phyloP scores from a whole-genome alignment of 2,797 vertebrate genomes.

The Sciurus carolinensis region DNA sequence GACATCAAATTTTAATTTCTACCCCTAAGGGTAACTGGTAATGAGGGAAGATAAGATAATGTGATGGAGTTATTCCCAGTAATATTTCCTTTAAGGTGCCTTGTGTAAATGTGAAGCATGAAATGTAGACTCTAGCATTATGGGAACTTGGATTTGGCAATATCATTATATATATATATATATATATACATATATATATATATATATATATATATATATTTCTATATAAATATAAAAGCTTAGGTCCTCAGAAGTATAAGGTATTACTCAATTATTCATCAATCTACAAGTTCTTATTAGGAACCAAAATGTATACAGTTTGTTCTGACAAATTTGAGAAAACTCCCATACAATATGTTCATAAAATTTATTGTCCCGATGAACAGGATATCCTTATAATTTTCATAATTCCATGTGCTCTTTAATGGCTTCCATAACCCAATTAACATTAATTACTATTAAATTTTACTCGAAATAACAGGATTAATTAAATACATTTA shows the following conservation, averaged over 20 bases:
- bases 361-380: neutral
- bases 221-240: no score
- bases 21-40: neutral
- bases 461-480: neutral
- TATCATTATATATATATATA: neutral
- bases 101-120: neutral
- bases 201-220: no score
- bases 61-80: no score
- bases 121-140: neutral
- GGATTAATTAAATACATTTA: no score
- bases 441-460: neutral
- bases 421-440: neutral
- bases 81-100: neutral
- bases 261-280: neutral
- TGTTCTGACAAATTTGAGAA: neutral
- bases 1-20: neutral
- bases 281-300: neutral
- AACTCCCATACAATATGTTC: neutral
- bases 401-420: neutral
- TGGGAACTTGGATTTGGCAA: neutral
- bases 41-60: neutral
- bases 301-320: neutral
- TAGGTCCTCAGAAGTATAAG: neutral
- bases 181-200: no score
- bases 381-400: neutral